These are phyloP conservation scores for Probosciger aterrimus DNA, from an alignment of 2,113 vertebrate species.

Conservation along the genomic window DNA sequence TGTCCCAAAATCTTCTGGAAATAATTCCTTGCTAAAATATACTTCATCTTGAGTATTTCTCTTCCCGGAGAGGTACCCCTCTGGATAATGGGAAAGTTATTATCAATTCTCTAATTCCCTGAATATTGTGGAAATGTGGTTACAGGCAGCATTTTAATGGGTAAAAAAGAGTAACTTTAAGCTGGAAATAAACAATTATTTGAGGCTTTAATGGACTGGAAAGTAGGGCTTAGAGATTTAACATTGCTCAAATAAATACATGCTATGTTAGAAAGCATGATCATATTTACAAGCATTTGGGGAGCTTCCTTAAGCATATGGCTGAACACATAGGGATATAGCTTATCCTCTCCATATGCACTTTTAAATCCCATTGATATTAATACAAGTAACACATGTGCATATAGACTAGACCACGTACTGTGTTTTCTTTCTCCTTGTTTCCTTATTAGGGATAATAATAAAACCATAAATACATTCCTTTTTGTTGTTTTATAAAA, in stretches of 20 bases:
- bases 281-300: constrained; percentile 61
- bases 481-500: constrained; percentile 29
- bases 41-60: constrained; percentile 33
- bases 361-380: constrained; percentile 23
- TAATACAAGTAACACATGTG: constrained; percentile 54
- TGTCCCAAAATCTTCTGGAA: constrained; percentile 51
- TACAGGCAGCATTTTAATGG: constrained; percentile 26
- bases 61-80: not conserved
- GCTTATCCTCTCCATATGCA: constrained; percentile 48
- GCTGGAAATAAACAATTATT: constrained; percentile 62
- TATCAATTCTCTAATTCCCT: constrained; percentile 44
- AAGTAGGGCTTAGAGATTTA: constrained; percentile 56
- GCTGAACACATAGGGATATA: constrained; percentile 26
- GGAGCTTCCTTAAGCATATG: constrained; percentile 48
- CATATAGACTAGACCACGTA: not conserved
- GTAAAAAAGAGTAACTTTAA: constrained; percentile 42
- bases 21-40: constrained; percentile 17
- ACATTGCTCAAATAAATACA: constrained; percentile 7
- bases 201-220: constrained; percentile 62
- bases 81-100: constrained; percentile 25
- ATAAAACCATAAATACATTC: constrained; percentile 47
- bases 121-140: constrained; percentile 44
- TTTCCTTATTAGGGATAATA: constrained; percentile 51
- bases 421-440: constrained; percentile 29
- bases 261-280: constrained; percentile 22